Evolutionary conservation across 2,888 invertebrate species (phyloP), one percentile per base, ranked within the genome.

Genomic region (Platycnemis pennipes): DNA sequence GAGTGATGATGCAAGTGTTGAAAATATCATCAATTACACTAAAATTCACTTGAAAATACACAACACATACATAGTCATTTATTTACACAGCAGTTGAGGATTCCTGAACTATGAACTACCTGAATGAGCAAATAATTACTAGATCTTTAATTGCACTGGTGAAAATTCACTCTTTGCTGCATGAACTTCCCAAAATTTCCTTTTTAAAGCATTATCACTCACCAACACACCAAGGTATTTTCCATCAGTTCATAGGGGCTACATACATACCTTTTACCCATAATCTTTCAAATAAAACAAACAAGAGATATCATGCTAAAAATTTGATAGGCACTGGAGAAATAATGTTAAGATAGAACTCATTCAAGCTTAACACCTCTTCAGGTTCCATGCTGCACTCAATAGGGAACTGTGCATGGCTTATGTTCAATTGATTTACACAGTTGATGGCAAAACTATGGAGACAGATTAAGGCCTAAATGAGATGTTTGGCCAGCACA

Each of bases 141-240:
- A 44, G 56, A 31, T 91, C 63, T n/a, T 87, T 87, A 44, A 87
- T 87, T 87, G 44, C 44, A 44, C 63, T 44, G 44, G 7, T 2
- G 63, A 13, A 63, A 69, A 45, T 44, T 69, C 63, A 91, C 63
- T 44, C 63, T 42, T 44, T n/a, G 26, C 13, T 4, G 26, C 44
- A 44, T 26, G 69, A 91, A n/a, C 19, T 44, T 69, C 26, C 63
- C 91, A 69, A 91, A 91, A n/a, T 37, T 69, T 91, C 63, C 69
- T 44, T 63, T 13, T 42, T 13, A 44, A 44, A 91, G 42, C 53
- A n/a, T 45, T 91, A 44, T 91, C 13, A 44, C 4, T n/a, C 63
- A 87, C n/a, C n/a, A 46, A n/a, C 63, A 45, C 56, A 42, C 26
- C 13, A 63, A 45, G 26, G 63, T 26, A 44, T 63, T n/a, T 13